Base-by-base conservation (phyloP, 2,797 vertebrate species). In the Serranus cabrilla region DNA sequence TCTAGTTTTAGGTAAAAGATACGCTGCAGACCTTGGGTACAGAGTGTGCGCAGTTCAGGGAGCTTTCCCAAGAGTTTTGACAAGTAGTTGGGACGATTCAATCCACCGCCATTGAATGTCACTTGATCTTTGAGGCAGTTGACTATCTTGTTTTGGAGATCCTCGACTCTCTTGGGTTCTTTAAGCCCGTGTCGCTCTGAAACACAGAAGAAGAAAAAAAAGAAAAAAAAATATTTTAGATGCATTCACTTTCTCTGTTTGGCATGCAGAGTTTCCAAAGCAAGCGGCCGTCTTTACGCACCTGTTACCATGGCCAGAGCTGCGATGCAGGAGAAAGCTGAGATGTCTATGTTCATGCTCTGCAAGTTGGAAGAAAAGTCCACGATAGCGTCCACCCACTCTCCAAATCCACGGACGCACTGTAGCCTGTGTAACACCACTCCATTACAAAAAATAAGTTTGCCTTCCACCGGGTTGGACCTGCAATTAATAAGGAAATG, bases 1-100 rank as follows among this genome's bases (percentile, higher is more conserved):
- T 99, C 98, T 90, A 99, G 96, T 94, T 99, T 99, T 93, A 99
- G 94, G 95, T 99, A 99, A 96, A 99, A 99, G 95, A 99, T 99
- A 93, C 98, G 98, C 90, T 99, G 98, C 90, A 99, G 96, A 91
- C 98, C 98, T 93, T 99, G 98, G 43, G 98, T 99, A 93, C 98
- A 99, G 84, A 99, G 96, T 54, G 97, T 98, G 94, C 98, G 98
- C 47, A 99, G 97, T 95, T 99, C 98, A 9, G 98, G 98, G 79
- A 99, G 97, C 93, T 99, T 99, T 83, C 98, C 98, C 95, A 99
- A 96, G 87, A 99, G 97, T 97, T 98, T 99, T 93, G 98, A 99
- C 95, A 99, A 93, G 91, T 99, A 98, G 94, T 99, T 99, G 84
- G 98, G 97, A 69, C 98, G 97, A 92, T 97, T 98, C 92, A 99